Percentiles rank a stretch among this genome's conserved stretches.
Evolutionary conservation across 2,888 invertebrate species (phyloP).

Genomic region (Ferrisia virgata): DNA sequence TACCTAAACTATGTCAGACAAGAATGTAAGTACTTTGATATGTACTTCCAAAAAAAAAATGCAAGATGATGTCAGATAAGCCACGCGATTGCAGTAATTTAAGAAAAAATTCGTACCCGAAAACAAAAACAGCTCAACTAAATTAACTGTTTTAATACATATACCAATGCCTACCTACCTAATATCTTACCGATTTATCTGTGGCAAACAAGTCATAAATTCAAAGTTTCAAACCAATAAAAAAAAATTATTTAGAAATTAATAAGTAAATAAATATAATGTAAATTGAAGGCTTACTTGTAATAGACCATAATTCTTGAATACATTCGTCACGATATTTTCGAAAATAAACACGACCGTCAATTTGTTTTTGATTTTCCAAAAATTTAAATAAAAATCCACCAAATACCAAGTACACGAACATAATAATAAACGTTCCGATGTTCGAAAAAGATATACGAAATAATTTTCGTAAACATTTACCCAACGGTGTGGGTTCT

Average conservation of each 20-base stretch:
- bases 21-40: too few relatives aligned
- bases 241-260: neutral
- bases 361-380: slow-evolving; percentile 35
- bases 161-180: too few relatives aligned
- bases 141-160: too few relatives aligned
- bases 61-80: too few relatives aligned
- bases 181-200: too few relatives aligned
- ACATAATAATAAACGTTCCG: slow-evolving; percentile 37
- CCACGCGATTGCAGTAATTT: too few relatives aligned
- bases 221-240: neutral
- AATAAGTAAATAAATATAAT: neutral
- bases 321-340: slow-evolving; percentile 37
- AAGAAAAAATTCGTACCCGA: too few relatives aligned
- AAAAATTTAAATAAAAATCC: slow-evolving; percentile 43
- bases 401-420: slow-evolving; percentile 36
- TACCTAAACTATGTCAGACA: too few relatives aligned
- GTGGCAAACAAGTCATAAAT: too few relatives aligned
- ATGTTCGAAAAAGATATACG: slow-evolving; percentile 37
- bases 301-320: slow-evolving; percentile 35
- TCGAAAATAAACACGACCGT: slow-evolving; percentile 29
- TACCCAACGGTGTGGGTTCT: slow-evolving; percentile 40
- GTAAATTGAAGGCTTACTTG: neutral
- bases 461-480: slow-evolving; percentile 44
- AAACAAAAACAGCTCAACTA: too few relatives aligned
- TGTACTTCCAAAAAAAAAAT: too few relatives aligned